Evolutionary conservation across 1,140 invertebrate genomes (phyloP).

Genomic region (Teleopsis dalmanni): DNA sequence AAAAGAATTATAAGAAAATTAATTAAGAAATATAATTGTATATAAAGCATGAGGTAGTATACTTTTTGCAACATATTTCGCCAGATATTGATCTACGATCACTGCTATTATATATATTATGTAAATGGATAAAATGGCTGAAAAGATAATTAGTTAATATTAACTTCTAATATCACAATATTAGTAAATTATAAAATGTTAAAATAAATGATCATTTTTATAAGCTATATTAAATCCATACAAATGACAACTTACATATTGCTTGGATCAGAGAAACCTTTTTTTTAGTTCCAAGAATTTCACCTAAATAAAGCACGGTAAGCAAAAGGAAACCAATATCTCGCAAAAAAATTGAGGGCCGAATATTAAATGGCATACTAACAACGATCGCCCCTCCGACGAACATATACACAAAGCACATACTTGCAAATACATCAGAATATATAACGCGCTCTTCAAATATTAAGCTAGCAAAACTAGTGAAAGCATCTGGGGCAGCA

Average conservation of each 20-base stretch:
- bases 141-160: background rate
- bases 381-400: slow-evolving; percentile 58
- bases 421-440: slow-evolving; percentile 51
- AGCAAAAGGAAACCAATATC: slow-evolving; percentile 59
- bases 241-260: background rate
- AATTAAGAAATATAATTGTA: no score
- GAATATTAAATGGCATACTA: slow-evolving; percentile 53
- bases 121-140: slow-evolving; percentile 10
- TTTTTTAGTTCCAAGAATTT: slow-evolving; percentile 31
- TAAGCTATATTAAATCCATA: background rate
- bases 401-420: slow-evolving; percentile 61
- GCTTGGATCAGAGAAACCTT: slow-evolving; percentile 16
- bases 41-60: no score
- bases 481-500: slow-evolving; percentile 69
- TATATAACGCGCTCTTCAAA: slow-evolving; percentile 44
- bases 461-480: slow-evolving; percentile 50
- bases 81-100: slow-evolving; percentile 11
- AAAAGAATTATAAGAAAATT: no score
- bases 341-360: slow-evolving; percentile 54
- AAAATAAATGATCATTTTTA: background rate
- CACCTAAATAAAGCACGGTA: slow-evolving; percentile 43
- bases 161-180: background rate
- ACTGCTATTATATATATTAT: slow-evolving; percentile 9
- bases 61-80: slow-evolving; percentile 1
- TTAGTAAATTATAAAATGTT: background rate